Evolutionary conservation across 2,113 vertebrate genomes (phyloP).

Genomic region (Epinephelus lanceolatus): DNA sequence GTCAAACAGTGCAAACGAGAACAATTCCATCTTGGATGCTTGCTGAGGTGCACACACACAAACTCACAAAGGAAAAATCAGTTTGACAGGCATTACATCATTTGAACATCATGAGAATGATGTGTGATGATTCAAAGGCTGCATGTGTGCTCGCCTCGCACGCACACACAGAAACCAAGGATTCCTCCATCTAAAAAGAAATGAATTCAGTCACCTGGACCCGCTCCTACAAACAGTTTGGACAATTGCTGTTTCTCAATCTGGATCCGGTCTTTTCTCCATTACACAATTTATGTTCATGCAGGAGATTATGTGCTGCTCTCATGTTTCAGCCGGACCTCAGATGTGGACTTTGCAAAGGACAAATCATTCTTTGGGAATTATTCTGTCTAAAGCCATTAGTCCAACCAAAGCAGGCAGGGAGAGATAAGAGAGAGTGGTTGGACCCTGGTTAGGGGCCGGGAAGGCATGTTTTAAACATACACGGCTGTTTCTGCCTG

Average conservation of each 20-base stretch:
- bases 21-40: conserved; percentile 10
- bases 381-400: conserved; percentile 74
- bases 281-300: conserved; percentile 64
- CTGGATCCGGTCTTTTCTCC: conserved; percentile 47
- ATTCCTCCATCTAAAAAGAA: conserved; percentile 17
- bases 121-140: conserved; percentile 31
- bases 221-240: conserved; percentile 20
- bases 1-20: conserved; percentile 39
- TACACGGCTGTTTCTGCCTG: conserved; percentile 48
- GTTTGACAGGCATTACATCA: conserved; percentile 33
- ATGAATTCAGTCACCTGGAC: conserved; percentile 37
- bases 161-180: conserved; percentile 18
- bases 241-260: conserved; percentile 48
- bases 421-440: conserved; percentile 69
- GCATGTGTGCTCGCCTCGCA: background rate
- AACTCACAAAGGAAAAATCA: background rate
- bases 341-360: conserved; percentile 59
- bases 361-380: conserved; percentile 75
- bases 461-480: conserved; percentile 62
- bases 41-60: background rate
- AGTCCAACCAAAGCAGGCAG: conserved; percentile 59
- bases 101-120: conserved; percentile 47
- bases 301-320: conserved; percentile 59
- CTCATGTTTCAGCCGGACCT: conserved; percentile 72
- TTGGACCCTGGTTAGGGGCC: conserved; percentile 33